These are phyloP conservation scores for Aleiodes leptofemur DNA, from an alignment of 2,888 invertebrate genomes.

Conservation along the genomic window DNA sequence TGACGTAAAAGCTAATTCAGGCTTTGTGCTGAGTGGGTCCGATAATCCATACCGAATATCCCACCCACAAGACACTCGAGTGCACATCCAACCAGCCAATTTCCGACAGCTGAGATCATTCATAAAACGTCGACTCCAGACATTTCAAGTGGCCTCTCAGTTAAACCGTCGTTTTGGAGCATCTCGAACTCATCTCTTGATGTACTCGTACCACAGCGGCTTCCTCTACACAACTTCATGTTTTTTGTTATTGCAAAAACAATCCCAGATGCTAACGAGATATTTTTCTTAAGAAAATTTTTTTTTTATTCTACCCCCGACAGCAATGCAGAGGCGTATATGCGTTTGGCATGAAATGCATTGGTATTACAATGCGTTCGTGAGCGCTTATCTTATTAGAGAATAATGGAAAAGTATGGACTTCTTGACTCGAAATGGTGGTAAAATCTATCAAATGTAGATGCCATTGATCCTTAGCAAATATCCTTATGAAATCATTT, in stretches of 20 bases:
- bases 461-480: too few species aligned
- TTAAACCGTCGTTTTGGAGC: constrained; percentile 26
- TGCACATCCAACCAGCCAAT: constrained; percentile 44
- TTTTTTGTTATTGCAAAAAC: constrained; percentile 35
- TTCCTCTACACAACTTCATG: background rate
- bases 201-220: background rate
- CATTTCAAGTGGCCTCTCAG: constrained; percentile 32
- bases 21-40: constrained; percentile 21
- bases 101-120: constrained; percentile 46
- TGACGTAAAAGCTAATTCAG: constrained; percentile 33
- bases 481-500: too few species aligned
- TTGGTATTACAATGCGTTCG: too few species aligned
- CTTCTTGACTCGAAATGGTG: too few species aligned
- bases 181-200: constrained; percentile 4
- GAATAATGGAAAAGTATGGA: too few species aligned
- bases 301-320: too few species aligned
- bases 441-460: too few species aligned
- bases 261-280: background rate
- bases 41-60: constrained; percentile 30
- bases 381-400: too few species aligned
- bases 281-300: background rate
- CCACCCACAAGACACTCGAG: constrained; percentile 39
- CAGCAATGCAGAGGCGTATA: too few species aligned
- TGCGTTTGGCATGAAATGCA: too few species aligned
- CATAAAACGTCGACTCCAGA: constrained; percentile 42